Evolutionary conservation across 2,113 vertebrate species (phyloP), one percentile per base, ranked within the genome.

Genomic region (Psephotus haematonotus): DNA sequence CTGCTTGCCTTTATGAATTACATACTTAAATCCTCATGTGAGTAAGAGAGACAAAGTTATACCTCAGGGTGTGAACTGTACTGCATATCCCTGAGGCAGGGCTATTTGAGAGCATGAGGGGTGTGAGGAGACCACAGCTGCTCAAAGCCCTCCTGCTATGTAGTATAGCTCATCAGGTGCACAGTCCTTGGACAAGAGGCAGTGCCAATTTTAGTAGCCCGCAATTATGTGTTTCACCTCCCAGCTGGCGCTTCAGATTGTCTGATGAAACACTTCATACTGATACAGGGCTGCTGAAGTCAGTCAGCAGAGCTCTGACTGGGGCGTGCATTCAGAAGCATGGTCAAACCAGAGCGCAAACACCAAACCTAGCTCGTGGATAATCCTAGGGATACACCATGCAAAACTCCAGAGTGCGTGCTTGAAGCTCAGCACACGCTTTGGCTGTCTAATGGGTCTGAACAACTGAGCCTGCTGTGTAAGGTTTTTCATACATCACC

Each of bases 241-340:
- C 16, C 53, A 63, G 64, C 14, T 9, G 11, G 27, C 39, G 29
- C 57, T 70, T 49, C 49, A 43, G 29, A 11, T 52, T 29, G 25
- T 25, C 39, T 1, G 2, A 20, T 33, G 46, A 75, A 52, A 60
- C 50, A 9, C 25, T 31, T 46, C 70, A 33, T 0, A 0, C 43
- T 49, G 22, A 37, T 27, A 37, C 39, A 39, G 59, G 59, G 31
- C 57, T 78, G 65, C 27, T 22, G 11, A 25, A 25, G 55, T n/a
- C 44, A 17, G 28, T 20, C 41, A 41, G 47, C 53, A 23, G 63
- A 60, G 80, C 57, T 88, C 37, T 20, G 39, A 4, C n/a, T 19
- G 44, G 39, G 39, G n/a, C 0, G 0, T 13, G 9, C 22, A 3
- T 15, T 50, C 59, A 68, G 78, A 53, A 49, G 20, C 18, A 41